Conservation (phyloP, 2,888 invertebrate genomes). For the Escarpia spicata region DNA sequence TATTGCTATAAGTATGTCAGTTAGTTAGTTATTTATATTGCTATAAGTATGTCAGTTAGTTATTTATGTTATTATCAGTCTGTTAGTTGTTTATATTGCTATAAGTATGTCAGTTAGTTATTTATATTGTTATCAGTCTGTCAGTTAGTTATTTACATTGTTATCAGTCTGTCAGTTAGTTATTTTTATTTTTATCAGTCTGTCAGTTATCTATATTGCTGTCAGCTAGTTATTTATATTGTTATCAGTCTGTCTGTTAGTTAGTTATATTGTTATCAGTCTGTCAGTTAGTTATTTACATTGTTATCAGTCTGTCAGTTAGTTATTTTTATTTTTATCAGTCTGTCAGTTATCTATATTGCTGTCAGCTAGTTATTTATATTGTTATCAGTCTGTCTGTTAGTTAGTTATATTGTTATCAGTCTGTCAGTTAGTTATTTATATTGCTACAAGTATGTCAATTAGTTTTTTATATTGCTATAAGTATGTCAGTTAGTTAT, state of each 20-base stretch:
- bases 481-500: too few relatives aligned
- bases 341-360: too few relatives aligned
- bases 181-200: too few relatives aligned
- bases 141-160: background rate
- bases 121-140: background rate
- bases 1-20: background rate
- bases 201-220: too few relatives aligned
- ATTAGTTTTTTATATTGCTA: too few relatives aligned
- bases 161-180: background rate
- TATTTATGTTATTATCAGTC: conserved; percentile 64
- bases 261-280: too few relatives aligned
- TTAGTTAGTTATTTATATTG: background rate
- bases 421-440: background rate
- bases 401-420: too few relatives aligned
- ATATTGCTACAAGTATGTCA: too few relatives aligned
- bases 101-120: background rate
- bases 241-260: too few relatives aligned
- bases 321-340: too few relatives aligned
- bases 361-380: too few relatives aligned
- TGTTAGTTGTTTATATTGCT: conserved; percentile 75
- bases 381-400: conserved; percentile 78
- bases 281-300: too few relatives aligned
- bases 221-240: background rate
- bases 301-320: background rate
- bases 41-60: background rate